Base-by-base conservation (phyloP, 2,888 invertebrate genomes). In the Mamestra brassicae region DNA sequence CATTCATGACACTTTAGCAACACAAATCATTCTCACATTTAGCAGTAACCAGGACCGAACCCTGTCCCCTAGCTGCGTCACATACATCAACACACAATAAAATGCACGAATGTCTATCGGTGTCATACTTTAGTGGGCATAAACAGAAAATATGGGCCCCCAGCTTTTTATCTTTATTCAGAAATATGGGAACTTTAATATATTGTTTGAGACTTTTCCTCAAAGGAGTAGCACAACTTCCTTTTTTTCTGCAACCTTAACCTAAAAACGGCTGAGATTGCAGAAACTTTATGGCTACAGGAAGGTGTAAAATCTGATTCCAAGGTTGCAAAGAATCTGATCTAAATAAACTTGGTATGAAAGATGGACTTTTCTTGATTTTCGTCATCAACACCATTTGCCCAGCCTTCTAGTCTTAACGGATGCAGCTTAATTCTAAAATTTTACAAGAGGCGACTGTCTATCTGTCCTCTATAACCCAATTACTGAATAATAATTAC, bases 51-150 rank as follows among this genome's bases (percentile, higher is more conserved):
- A 36, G 36, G 6, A 65, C 42, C 17, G 11, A 60, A 60, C 26
- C 54, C 17, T 36, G 50, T n/a, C 64, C 65, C 62, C 74, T 26
- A 26, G 50, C 17, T 54, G 36, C 42, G 52, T 50, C 71, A 62
- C 66, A 57, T 60, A 73, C 34, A 68, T 71, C 62, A 70, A 69
- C 72, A 67, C 38, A 26, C 42, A 64, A 69, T 58, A 57, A 66
- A 83, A 58, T 45, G 58, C 61, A 69, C 61, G 60, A 61, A 64
- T 54, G 74, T 73, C 67, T 61, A 50, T 74, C 42, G 52, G 52
- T 72, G 76, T 61, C 66, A 61, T 68, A 74, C 38, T 83, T 79
- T 70, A 67, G 66, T 57, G 36, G 42, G 57, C 63, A 70, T 67
- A 70, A 76, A 72, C 60, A 68, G 57, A 58, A 78, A 54, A 71